phyloP scores from a whole-genome alignment of 2,888 invertebrate genomes.

The Drosophila suboccidentalis region DNA sequence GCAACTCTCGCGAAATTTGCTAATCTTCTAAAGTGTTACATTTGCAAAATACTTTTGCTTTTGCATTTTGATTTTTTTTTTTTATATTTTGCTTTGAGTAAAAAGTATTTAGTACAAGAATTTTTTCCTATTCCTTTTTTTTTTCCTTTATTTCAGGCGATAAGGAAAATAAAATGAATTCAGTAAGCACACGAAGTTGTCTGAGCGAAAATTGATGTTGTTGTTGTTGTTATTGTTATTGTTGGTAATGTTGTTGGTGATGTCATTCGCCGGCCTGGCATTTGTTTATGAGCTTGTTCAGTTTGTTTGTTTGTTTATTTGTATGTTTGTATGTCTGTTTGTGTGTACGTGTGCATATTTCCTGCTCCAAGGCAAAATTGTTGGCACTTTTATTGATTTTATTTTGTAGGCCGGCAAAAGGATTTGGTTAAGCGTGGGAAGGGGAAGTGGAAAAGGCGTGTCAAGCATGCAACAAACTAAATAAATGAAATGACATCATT shows the following conservation, averaged over 20 bases:
- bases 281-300: slow-evolving; percentile 46
- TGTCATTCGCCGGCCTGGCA: slow-evolving; percentile 50
- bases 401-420: slow-evolving; percentile 46
- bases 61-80: background rate
- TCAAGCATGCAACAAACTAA: slow-evolving; percentile 33
- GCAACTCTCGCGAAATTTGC: background rate
- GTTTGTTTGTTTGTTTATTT: slow-evolving; percentile 22
- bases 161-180: slow-evolving; percentile 9
- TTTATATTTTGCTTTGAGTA: background rate
- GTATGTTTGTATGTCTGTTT: slow-evolving; percentile 24
- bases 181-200: slow-evolving; percentile 25
- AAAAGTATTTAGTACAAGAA: slow-evolving; percentile 1
- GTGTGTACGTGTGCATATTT: slow-evolving; percentile 34
- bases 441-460: slow-evolving; percentile 24
- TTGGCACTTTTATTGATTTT: slow-evolving; percentile 55
- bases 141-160: background rate
- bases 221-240: slow-evolving; percentile 7
- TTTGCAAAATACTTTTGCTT: background rate
- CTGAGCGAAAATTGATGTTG: slow-evolving; percentile 1
- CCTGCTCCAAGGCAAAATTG: slow-evolving; percentile 39
- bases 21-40: slow-evolving; percentile 3
- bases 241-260: slow-evolving; percentile 38
- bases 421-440: slow-evolving; percentile 17
- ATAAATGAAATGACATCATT: slow-evolving; percentile 46
- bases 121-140: background rate